These are phyloP conservation scores for Lerema accius DNA, from an alignment of 1,140 invertebrate genomes.

Conservation along the genomic window DNA sequence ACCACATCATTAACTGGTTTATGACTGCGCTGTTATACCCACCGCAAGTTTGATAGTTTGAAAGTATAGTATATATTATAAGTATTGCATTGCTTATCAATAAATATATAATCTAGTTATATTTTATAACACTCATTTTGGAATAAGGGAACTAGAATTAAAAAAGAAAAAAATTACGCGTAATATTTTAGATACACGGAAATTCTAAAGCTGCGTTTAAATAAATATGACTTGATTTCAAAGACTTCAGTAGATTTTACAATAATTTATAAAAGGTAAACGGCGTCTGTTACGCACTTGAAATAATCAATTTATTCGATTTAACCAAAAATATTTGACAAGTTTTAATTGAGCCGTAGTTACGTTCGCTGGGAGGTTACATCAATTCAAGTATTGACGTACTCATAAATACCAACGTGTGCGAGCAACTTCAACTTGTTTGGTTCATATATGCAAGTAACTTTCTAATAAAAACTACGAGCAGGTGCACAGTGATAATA, in stretches of 20 bases:
- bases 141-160: no score
- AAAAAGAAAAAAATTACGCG: no score
- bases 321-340: background rate
- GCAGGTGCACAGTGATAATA: conserved; percentile 25
- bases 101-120: conserved; percentile 1
- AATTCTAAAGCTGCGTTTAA: no score
- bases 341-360: conserved; percentile 51
- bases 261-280: conserved; percentile 6
- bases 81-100: background rate
- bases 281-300: conserved; percentile 38
- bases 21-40: conserved; percentile 21
- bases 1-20: conserved; percentile 55
- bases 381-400: conserved; percentile 60
- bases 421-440: conserved; percentile 69
- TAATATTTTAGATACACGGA: no score
- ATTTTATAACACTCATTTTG: no score
- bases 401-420: conserved; percentile 60
- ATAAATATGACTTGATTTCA: conserved; percentile 13
- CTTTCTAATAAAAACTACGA: conserved; percentile 71
- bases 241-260: no score
- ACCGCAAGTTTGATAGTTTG: background rate
- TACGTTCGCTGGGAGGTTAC: conserved; percentile 58
- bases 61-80: background rate
- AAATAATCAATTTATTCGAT: background rate
- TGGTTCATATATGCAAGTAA: conserved; percentile 65